Conservation (phyloP, 1,140 invertebrate species). For the Chionoecetes opilio region DNA sequence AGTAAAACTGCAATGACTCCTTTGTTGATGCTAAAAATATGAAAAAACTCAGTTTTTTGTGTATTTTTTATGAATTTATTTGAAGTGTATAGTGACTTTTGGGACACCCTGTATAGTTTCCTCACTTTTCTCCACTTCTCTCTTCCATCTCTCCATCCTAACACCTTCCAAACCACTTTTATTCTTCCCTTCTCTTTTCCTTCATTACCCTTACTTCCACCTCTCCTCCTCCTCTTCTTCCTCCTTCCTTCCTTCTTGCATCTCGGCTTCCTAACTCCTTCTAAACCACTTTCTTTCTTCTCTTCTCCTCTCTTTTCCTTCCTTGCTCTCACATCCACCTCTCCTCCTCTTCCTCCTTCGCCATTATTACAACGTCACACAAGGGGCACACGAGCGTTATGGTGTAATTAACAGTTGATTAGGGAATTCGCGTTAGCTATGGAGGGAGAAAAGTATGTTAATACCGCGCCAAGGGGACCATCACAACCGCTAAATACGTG, state of each 20-base stretch:
- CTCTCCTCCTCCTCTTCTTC: neutral
- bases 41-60: no score
- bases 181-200: neutral
- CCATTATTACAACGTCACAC: neutral
- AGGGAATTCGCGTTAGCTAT: slow-evolving; percentile 7
- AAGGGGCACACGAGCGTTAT: neutral
- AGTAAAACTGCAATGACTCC: no score
- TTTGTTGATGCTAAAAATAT: no score
- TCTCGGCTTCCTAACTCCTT: neutral
- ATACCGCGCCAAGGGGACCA: neutral
- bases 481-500: neutral
- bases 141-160: neutral
- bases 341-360: neutral
- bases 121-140: no score
- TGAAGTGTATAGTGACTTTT: no score
- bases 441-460: neutral
- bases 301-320: neutral
- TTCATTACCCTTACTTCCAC: neutral
- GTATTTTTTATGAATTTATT: no score
- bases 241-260: no score
- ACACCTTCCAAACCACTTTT: neutral
- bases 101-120: no score
- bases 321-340: neutral
- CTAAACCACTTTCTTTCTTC: neutral
- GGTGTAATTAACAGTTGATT: slow-evolving; percentile 6